phyloP scores from a whole-genome alignment of 2,888 invertebrate genomes.

The Tholera decimalis region DNA sequence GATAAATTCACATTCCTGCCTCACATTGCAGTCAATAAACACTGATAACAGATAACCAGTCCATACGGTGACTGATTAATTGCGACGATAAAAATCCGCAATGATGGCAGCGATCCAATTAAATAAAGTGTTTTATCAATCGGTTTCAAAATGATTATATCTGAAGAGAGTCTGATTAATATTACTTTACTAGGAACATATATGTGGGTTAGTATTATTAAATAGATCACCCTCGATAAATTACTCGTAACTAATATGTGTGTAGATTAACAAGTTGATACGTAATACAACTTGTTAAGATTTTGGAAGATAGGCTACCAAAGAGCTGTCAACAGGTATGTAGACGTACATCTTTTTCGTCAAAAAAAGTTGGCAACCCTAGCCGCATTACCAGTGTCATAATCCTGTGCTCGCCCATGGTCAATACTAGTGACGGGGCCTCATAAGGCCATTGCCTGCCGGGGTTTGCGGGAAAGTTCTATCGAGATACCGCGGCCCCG shows the following conservation, averaged over 20 bases:
- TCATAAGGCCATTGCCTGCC: no score
- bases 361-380: no score
- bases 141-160: constrained; percentile 6
- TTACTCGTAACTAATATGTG: not conserved
- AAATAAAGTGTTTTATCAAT: constrained; percentile 33
- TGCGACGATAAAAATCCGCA: constrained; percentile 30
- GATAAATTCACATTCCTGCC: no score
- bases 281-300: not conserved
- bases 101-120: constrained; percentile 14
- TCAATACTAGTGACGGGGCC: no score
- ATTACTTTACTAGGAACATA: no score
- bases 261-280: constrained; percentile 4
- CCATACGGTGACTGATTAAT: constrained; percentile 26
- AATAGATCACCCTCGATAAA: not conserved
- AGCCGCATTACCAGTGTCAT: no score
- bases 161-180: constrained; percentile 21
- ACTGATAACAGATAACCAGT: constrained; percentile 23
- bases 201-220: not conserved
- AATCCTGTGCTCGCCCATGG: no score
- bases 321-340: no score
- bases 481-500: no score
- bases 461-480: no score
- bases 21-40: constrained; percentile 4
- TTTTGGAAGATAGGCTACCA: not conserved
- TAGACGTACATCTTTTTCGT: no score